phyloP scores from a whole-genome alignment of 2,888 invertebrate genomes.

The Cephus nigrinus region DNA sequence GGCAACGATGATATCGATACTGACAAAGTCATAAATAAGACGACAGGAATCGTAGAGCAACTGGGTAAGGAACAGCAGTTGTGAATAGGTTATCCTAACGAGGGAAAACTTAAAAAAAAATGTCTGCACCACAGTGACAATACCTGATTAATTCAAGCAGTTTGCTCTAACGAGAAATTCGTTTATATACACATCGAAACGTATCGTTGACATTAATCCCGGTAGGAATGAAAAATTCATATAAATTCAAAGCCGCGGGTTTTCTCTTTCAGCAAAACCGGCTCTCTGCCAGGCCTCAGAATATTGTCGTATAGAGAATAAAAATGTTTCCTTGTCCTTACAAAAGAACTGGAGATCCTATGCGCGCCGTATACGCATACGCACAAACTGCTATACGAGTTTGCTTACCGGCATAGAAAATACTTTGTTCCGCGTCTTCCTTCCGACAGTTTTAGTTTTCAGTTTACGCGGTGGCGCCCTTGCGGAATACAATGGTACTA shows the following conservation, averaged over 20 bases:
- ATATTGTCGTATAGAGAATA: not conserved
- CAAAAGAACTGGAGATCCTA: not conserved
- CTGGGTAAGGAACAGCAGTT: not conserved
- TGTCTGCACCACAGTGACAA: no score
- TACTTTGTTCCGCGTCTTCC: not conserved
- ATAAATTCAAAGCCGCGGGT: not conserved
- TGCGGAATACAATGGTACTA: conserved; percentile 1
- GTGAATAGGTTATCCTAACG: not conserved
- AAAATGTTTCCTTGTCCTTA: not conserved
- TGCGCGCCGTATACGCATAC: not conserved
- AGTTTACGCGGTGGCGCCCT: not conserved
- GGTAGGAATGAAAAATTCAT: not conserved
- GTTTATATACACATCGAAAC: no score
- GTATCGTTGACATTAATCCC: no score
- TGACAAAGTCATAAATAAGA: not conserved
- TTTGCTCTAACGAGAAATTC: no score
- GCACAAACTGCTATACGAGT: not conserved
- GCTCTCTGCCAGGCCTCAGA: not conserved
- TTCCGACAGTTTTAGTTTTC: not conserved
- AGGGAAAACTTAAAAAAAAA: no score
- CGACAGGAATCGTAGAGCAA: not conserved
- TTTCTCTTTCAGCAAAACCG: not conserved
- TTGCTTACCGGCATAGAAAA: not conserved
- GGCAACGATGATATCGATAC: not conserved
- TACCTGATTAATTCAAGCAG: no score